phyloP scores from a whole-genome alignment of 2,888 invertebrate species.

The Macrostomum cliftonense region DNA sequence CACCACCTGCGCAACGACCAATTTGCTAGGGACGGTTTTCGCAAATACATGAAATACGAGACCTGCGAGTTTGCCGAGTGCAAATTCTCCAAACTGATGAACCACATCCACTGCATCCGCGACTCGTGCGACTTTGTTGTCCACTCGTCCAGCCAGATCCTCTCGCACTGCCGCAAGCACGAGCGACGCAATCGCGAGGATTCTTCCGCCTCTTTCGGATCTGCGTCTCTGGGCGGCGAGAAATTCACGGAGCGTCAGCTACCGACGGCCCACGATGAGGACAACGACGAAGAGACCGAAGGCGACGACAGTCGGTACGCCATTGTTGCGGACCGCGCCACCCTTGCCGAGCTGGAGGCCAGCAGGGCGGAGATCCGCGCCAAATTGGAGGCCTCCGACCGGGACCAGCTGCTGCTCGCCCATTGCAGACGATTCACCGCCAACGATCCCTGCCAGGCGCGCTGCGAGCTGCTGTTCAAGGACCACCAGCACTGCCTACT shows the following conservation, averaged over 20 bases:
- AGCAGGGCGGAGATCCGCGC: too few species aligned
- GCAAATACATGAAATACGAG: conserved; percentile 94
- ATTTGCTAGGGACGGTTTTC: conserved; percentile 80
- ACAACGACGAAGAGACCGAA: too few species aligned
- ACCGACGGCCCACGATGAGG: too few species aligned
- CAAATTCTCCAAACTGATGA: conserved; percentile 66
- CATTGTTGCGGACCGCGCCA: too few species aligned
- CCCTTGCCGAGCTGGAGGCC: too few species aligned
- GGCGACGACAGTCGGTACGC: too few species aligned
- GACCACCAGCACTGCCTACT: conserved; percentile 67
- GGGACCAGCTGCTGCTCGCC: not conserved
- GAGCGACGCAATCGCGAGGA: conserved; percentile 58
- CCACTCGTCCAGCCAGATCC: conserved; percentile 83
- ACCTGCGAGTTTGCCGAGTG: conserved; percentile 74
- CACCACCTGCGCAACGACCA: conserved; percentile 95
- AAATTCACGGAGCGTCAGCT: too few species aligned
- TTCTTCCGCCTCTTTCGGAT: too few species aligned
- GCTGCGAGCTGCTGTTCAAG: conserved; percentile 49
- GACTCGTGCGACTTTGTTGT: conserved; percentile 75
- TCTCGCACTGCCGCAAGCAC: conserved; percentile 89
- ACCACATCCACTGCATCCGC: conserved; percentile 92
- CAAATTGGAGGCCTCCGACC: not conserved
- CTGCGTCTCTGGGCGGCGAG: too few species aligned
- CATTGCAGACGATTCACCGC: conserved; percentile 30
- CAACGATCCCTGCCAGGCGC: conserved; percentile 39